Evolutionary conservation across 1,140 invertebrate genomes (phyloP).

Genomic region (Pteromalus puparum): DNA sequence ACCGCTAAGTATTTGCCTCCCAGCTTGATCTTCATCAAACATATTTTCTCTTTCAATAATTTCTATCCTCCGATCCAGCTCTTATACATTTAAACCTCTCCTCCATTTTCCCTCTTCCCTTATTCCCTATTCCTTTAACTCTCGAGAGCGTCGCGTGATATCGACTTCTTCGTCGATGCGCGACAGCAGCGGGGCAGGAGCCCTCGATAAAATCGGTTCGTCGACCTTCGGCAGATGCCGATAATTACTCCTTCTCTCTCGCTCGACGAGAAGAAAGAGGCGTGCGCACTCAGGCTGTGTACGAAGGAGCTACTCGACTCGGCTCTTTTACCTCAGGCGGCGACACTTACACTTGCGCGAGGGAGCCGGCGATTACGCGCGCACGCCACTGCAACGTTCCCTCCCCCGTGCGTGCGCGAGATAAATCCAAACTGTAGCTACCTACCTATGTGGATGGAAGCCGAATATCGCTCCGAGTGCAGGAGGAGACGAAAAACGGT

Average conservation of each 20-base stretch:
- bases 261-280: neutral
- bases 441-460: neutral
- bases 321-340: slow-evolving; percentile 25
- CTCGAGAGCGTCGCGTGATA: neutral
- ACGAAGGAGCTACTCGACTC: neutral
- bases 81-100: no score
- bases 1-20: no score
- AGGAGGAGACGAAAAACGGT: neutral
- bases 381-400: neutral
- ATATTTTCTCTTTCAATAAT: no score
- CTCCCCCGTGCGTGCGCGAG: slow-evolving; percentile 22
- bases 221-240: slow-evolving; percentile 47
- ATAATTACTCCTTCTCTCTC: slow-evolving; percentile 45
- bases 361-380: slow-evolving; percentile 15
- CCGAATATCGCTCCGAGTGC: slow-evolving; percentile 1
- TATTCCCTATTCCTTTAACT: no score
- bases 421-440: neutral
- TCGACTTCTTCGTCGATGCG: neutral
- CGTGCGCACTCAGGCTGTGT: neutral
- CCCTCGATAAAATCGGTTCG: slow-evolving; percentile 16
- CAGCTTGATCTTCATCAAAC: no score
- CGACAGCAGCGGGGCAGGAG: neutral
- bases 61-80: no score
- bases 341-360: slow-evolving; percentile 14
- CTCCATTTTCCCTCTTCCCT: neutral